These are phyloP conservation scores for Rhagonycha fulva DNA, from an alignment of 2,888 invertebrate genomes.

Conservation along the genomic window DNA sequence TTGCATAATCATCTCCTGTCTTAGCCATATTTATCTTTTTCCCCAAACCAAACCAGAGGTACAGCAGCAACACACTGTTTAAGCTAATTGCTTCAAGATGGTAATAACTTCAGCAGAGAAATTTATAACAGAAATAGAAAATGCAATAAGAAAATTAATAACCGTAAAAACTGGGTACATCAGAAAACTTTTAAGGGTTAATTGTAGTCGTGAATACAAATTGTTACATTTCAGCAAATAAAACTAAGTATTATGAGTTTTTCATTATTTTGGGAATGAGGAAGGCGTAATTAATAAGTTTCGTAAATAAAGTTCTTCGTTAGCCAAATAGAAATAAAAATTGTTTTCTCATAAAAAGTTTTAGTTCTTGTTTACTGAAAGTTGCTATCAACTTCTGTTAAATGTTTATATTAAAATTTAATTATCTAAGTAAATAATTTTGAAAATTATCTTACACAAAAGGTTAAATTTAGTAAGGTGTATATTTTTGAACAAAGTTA, in stretches of 20 bases:
- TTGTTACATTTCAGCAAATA: neutral
- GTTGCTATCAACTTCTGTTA: neutral
- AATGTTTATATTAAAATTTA: neutral
- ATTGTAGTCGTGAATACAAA: neutral
- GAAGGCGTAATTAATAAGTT: neutral
- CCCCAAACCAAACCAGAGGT: neutral
- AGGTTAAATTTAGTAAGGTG: neutral
- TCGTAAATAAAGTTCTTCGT: neutral
- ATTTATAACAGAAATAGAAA: neutral
- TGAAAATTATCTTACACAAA: neutral
- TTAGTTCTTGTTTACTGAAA: neutral
- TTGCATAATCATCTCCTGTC: conserved; percentile 24
- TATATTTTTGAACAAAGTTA: neutral
- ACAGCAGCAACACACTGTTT: too few relatives aligned
- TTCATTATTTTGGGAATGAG: neutral
- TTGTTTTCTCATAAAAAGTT: neutral
- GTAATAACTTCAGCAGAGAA: neutral
- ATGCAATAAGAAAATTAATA: neutral
- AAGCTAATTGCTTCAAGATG: neutral
- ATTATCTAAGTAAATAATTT: neutral
- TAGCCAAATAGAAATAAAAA: neutral
- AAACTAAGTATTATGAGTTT: neutral
- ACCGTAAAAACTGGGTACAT: neutral
- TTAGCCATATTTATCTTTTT: neutral
- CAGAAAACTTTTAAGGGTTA: neutral